Evolutionary conservation across 2,113 vertebrate species (phyloP).

Genomic region (Machaerirhynchus nigripectus): DNA sequence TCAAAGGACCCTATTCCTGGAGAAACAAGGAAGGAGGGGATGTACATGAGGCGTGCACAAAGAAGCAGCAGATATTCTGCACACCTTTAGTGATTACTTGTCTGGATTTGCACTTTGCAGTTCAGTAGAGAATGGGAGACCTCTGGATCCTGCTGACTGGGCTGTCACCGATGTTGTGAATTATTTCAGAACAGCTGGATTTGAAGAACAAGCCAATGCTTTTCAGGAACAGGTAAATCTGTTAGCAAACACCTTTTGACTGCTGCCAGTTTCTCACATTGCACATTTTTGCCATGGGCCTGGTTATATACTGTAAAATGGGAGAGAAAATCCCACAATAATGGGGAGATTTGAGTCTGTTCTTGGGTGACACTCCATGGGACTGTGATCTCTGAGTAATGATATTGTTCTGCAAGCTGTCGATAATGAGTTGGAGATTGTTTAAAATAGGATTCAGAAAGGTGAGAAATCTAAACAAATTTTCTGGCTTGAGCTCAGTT

Average conservation of each 20-base stretch:
- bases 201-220: slow-evolving; percentile 93
- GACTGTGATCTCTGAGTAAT: background rate
- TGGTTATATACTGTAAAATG: background rate
- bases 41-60: background rate
- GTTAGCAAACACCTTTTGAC: background rate
- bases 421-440: background rate
- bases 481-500: background rate
- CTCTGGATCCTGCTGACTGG: slow-evolving; percentile 93
- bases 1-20: background rate
- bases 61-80: background rate
- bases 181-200: slow-evolving; percentile 95
- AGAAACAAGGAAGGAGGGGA: background rate
- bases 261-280: background rate
- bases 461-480: background rate
- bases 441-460: background rate
- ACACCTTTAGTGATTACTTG: background rate
- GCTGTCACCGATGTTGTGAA: slow-evolving; percentile 92
- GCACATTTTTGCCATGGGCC: background rate
- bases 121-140: slow-evolving; percentile 87
- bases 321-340: background rate
- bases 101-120: slow-evolving; percentile 70
- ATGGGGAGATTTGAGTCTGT: background rate
- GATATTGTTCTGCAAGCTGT: background rate
- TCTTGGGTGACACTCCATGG: background rate
- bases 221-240: slow-evolving; percentile 94